A percentile compares a stretch with the other conserved stretches of the same genome.
phyloP scores from a whole-genome alignment of 2,888 invertebrate species.

The Caenorhabditis sp. region DNA sequence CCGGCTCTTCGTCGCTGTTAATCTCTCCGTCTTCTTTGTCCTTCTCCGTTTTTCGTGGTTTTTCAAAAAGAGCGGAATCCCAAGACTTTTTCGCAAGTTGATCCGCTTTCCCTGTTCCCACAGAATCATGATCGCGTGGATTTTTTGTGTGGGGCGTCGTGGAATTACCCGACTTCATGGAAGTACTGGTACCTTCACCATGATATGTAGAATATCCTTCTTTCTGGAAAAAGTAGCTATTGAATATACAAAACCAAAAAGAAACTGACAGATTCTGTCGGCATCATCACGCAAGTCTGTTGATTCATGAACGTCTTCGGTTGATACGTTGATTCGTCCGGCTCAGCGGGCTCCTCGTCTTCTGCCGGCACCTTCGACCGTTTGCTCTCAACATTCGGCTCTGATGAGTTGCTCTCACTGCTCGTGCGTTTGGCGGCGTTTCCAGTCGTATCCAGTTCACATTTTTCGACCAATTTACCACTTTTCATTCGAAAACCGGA shows the following conservation, averaged over 20 bases:
- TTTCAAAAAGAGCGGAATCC: not conserved
- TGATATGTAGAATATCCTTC: too few relatives aligned
- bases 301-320: conserved; percentile 4
- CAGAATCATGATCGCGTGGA: not conserved
- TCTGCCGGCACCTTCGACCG: too few relatives aligned
- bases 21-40: not conserved
- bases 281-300: not conserved
- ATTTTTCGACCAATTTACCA: too few relatives aligned
- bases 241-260: too few relatives aligned
- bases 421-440: too few relatives aligned
- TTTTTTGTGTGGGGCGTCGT: not conserved
- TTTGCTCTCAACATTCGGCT: too few relatives aligned
- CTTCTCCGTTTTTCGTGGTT: too few relatives aligned
- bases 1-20: not conserved
- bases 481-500: too few relatives aligned
- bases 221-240: too few relatives aligned
- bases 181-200: not conserved
- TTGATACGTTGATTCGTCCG: not conserved
- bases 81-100: not conserved
- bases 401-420: too few relatives aligned
- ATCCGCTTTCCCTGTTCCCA: not conserved
- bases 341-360: not conserved
- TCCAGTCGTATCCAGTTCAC: too few relatives aligned
- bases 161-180: too few relatives aligned
- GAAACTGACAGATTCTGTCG: not conserved